A percentile compares a stretch with the other conserved stretches of the same genome.
These are phyloP conservation scores for Centropus bengalensis DNA, from an alignment of 2,113 vertebrate genomes.

Conservation along the genomic window DNA sequence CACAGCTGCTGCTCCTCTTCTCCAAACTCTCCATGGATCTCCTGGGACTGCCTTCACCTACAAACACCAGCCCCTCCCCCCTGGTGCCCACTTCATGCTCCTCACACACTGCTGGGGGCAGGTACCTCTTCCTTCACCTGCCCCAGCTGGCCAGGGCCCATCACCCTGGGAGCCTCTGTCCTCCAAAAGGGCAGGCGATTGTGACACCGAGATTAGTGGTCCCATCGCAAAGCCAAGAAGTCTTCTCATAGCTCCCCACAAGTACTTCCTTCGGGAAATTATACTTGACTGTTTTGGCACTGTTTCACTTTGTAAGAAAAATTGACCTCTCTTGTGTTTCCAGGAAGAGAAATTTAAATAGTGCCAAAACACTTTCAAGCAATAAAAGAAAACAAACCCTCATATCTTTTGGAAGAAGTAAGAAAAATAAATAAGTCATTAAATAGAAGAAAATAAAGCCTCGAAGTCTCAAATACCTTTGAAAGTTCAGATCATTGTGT, in stretches of 20 bases:
- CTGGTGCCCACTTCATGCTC: neutral
- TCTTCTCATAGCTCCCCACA: neutral
- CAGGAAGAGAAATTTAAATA: neutral
- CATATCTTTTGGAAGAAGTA: neutral
- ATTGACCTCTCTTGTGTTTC: neutral
- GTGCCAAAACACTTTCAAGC: neutral
- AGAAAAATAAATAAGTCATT: too few species aligned
- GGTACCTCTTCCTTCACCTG: fast-evolving
- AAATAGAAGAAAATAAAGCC: neutral
- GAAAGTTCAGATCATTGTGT: neutral
- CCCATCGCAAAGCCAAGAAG: neutral
- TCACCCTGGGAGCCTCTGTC: neutral
- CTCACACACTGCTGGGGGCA: neutral
- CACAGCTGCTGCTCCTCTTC: neutral
- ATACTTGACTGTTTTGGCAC: neutral
- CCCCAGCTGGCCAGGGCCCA: neutral
- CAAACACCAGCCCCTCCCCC: neutral
- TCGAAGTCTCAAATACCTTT: neutral
- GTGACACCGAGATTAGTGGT: neutral
- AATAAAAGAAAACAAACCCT: neutral
- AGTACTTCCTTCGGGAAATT: constrained; percentile 17
- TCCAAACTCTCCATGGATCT: neutral
- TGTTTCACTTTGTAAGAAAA: neutral
- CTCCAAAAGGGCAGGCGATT: neutral
- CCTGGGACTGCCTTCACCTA: neutral